Base-by-base conservation (phyloP, 2,797 vertebrate genomes). In the Bufotes viridis region DNA sequence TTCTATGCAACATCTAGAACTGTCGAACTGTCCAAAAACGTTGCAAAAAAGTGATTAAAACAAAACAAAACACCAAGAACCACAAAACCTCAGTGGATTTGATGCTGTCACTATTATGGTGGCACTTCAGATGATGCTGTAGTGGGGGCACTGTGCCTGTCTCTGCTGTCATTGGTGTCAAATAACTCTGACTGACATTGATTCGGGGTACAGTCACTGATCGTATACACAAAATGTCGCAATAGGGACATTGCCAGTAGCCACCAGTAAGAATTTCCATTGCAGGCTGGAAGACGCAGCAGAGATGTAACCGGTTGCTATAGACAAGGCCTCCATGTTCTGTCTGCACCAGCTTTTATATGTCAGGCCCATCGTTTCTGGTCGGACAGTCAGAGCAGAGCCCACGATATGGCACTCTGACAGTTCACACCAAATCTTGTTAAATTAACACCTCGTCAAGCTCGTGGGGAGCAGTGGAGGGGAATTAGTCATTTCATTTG, bases 401-500 rank as follows among this genome's bases (percentile, higher is more conserved):
- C 34, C 55, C 29, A 42, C 53, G 18, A 11, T 49, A 26, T 75
- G 67, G 55, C 67, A 49, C 24, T 22, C 58, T 78, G 61, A 69
- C 70, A 78, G 58, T 58, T 82, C 63, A 76, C 63, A 67, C 80
- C 72, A 61, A 51, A 67, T 78, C 75, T 78, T 60, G 72, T 24
- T 79, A 76, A 78, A 81, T 60, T 76, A 86, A 78, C 79, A 81
- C 83, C 78, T 89, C 79, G 51, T 85, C 69, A 1, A 14, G 63
- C 67, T 89, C 70, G 12, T 11, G 60, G 26, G 51, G 78, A 86
- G 49, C 20, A 29, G 49, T 58, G 82, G 76, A 88, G 60, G 83
- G 10, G 76, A 89, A 63, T 85, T 63, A 83, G 84, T 81, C 42
- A 78, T 88, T 42, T 84, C 74, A 84, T 86, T 89, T 86, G 74